Percentiles rank a stretch among this genome's conserved stretches.
Evolutionary conservation across 2,888 invertebrate genomes (phyloP).

Genomic region (Caenorhabditis sp.): DNA sequence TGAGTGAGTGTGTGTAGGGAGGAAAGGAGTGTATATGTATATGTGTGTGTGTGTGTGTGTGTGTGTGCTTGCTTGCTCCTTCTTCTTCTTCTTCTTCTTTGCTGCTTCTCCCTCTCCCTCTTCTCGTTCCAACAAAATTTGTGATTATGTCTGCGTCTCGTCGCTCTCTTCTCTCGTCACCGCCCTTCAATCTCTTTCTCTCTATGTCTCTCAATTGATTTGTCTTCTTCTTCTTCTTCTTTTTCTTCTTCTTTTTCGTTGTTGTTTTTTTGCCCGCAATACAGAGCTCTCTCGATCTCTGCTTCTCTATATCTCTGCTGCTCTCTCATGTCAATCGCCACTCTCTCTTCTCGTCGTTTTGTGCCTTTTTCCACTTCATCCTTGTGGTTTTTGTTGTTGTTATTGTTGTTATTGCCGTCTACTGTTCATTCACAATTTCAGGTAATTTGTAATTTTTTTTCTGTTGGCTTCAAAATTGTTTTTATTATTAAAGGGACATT

Average conservation of each 20-base stretch:
- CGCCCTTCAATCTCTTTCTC: constrained; percentile 7
- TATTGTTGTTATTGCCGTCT: neutral
- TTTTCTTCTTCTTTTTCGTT: too few species aligned
- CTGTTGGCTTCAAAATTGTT: too few species aligned
- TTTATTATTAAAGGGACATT: too few species aligned
- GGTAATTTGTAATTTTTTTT: constrained; percentile 13
- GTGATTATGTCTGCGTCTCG: neutral
- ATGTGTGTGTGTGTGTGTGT: constrained; percentile 6
- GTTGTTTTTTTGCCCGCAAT: too few species aligned
- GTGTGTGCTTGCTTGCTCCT: constrained; percentile 5
- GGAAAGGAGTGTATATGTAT: constrained; percentile 1
- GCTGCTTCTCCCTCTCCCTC: neutral
- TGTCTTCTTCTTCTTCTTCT: neutral
- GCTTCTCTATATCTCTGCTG: constrained; percentile 11
- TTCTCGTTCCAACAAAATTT: neutral
- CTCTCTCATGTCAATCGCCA: constrained; percentile 13
- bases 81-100: constrained; percentile 5
- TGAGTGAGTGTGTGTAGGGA: neutral
- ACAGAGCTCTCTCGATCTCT: neutral
- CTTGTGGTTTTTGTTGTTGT: too few species aligned
- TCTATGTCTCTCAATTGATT: constrained; percentile 9
- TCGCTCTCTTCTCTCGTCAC: constrained; percentile 9
- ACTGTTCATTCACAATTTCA: constrained; percentile 27
- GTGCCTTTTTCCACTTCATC: constrained; percentile 14
- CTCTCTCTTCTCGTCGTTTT: constrained; percentile 5